Percentiles rank a stretch among this genome's conserved stretches.
Evolutionary conservation across 2,113 vertebrate species (phyloP).

Genomic region (Menura novaehollandiae): DNA sequence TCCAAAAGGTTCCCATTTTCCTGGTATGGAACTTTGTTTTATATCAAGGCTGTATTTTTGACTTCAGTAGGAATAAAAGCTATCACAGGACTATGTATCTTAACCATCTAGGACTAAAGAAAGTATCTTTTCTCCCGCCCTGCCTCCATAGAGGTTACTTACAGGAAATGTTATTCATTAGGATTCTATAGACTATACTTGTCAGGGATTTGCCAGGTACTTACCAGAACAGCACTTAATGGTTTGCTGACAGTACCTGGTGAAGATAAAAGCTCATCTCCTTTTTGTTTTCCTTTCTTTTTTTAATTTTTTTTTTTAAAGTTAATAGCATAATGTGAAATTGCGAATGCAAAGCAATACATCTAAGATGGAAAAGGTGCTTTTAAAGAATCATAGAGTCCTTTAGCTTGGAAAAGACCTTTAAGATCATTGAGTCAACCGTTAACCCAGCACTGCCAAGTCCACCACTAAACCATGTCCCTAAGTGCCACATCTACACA

Average conservation of each 20-base stretch:
- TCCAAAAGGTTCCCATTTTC: not conserved
- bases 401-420: not conserved
- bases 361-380: not conserved
- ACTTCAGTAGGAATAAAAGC: not conserved
- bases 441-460: not conserved
- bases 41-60: not conserved
- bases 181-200: not conserved
- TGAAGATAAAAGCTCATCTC: not conserved
- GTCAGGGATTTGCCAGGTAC: not conserved
- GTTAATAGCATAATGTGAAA: not conserved
- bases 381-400: not conserved
- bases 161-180: not conserved
- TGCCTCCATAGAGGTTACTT: not conserved
- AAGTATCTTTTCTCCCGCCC: not conserved
- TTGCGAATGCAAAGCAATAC: not conserved
- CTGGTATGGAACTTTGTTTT: not conserved
- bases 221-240: not conserved
- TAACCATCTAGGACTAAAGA: not conserved
- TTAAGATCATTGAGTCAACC: not conserved
- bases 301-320: not conserved
- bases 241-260: not conserved
- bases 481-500: too few species aligned
- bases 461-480: not conserved
- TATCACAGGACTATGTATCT: not conserved
- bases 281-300: not conserved